Evolutionary conservation across 2,888 invertebrate species (phyloP), one percentile per base, ranked within the genome.

Genomic region (Pseudanteris insignis): DNA sequence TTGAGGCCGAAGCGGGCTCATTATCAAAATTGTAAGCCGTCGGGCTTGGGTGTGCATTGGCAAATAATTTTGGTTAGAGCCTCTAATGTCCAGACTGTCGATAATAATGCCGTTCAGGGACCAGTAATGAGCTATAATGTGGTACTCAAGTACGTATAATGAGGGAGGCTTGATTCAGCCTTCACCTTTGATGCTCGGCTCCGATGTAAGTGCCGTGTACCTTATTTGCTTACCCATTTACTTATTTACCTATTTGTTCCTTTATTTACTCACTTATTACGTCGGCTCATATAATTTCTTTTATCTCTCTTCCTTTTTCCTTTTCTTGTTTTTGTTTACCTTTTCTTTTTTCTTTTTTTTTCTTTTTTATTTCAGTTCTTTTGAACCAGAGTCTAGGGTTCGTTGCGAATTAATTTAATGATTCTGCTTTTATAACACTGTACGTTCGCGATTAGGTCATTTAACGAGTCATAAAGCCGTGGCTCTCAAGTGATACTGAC

Each of bases 101-200:
- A 73, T 76, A 75, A 76, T 75, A 74, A 74, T 73, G 72, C 69
- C 69, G 76, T 76, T 77, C 75, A 73, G 74, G 68, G 68, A 70
- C 43, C 75, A 69, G 75, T 78, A 78, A 78, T 78, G 77, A 77
- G 74, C 71, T 72, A 77, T 78, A 78, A 78, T 78, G 75, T 75
- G 69, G 70, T 71, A 70, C 66, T 71, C 73, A 76, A 77, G 76
- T 75, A 76, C 73, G 73, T 74, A 75, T 77, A 77, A 77, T 77
- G 73, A 73, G 68, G 71, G 68, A 72, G 69, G 70, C 73, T 72
- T 70, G 67, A 62, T 68, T 63, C 64, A 66, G 67, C 50, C 54
- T 55, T 50, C 33, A 47, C 25, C 41, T 54, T 32, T 43, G 60
- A 51, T 51, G 44, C 54, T 51, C 37, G 60, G 36, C 54, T 58